Percentiles rank a stretch among this genome's conserved stretches.
phyloP scores from a whole-genome alignment of 2,113 vertebrate genomes.

The Sus scrofa region DNA sequence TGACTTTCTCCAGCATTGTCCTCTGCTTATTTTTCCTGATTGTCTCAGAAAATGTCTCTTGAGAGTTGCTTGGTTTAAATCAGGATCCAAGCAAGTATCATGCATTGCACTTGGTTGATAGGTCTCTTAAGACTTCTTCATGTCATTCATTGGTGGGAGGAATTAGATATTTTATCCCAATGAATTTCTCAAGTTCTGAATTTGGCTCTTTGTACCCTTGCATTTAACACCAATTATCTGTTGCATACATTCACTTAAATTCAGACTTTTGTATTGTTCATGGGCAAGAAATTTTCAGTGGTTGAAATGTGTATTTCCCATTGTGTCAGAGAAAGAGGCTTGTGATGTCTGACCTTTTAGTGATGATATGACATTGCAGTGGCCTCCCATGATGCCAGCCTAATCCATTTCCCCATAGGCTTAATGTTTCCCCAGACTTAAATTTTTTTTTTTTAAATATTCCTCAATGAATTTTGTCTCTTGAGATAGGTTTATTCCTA shows the following conservation, averaged over 20 bases:
- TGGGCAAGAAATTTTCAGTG: not conserved
- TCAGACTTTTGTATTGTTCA: not conserved
- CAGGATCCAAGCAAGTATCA: not conserved
- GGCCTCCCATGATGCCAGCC: not conserved
- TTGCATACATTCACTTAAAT: not conserved
- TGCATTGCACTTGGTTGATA: not conserved
- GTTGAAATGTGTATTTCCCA: not conserved
- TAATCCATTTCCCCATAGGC: not conserved
- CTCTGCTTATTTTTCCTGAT: not conserved
- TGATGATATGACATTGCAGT: not conserved
- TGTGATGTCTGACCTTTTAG: not conserved
- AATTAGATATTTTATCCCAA: not conserved
- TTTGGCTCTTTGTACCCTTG: not conserved
- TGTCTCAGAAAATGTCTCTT: not conserved
- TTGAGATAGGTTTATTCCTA: no score
- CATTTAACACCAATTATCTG: not conserved
- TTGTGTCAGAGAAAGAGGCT: not conserved
- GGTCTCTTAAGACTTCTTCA: not conserved
- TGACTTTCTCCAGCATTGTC: accelerated
- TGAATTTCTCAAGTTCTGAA: not conserved
- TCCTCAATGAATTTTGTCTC: no score
- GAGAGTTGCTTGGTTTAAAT: not conserved
- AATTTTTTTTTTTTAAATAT: no score
- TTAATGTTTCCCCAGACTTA: no score
- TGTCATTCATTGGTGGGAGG: not conserved